Percentiles rank a stretch among this genome's conserved stretches.
These are phyloP conservation scores for Sebastes melanostomus DNA, from an alignment of 2,797 vertebrate species.

Conservation along the genomic window DNA sequence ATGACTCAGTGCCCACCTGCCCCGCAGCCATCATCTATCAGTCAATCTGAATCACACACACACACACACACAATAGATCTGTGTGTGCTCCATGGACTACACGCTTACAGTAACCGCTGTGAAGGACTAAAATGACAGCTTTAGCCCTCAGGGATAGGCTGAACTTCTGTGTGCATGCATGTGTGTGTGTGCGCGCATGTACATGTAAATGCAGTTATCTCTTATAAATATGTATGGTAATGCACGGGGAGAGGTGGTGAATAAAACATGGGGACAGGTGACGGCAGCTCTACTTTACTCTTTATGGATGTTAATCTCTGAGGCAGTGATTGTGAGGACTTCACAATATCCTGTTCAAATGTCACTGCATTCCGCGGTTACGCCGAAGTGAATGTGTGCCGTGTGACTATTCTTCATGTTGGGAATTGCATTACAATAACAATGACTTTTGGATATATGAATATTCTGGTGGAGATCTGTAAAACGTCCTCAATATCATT, in stretches of 20 bases:
- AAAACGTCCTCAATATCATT: neutral
- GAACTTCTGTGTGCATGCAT: slow-evolving; percentile 55
- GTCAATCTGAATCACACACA: slow-evolving; percentile 59
- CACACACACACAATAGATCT: slow-evolving; percentile 39
- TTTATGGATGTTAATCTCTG: slow-evolving; percentile 65
- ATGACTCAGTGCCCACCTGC: slow-evolving; percentile 75
- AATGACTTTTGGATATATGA: neutral
- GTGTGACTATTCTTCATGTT: neutral
- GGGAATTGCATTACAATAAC: slow-evolving; percentile 22
- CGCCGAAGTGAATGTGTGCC: slow-evolving; percentile 20
- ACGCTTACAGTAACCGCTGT: slow-evolving; percentile 56
- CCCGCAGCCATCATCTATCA: slow-evolving; percentile 81
- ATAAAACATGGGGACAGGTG: slow-evolving; percentile 72
- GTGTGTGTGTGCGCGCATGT: slow-evolving; percentile 18
- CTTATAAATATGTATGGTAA: slow-evolving; percentile 76
- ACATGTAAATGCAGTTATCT: slow-evolving; percentile 66
- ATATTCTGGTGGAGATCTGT: neutral
- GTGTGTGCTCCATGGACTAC: slow-evolving; percentile 40
- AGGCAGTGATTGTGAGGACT: slow-evolving; percentile 49
- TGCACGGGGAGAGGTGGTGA: slow-evolving; percentile 58
- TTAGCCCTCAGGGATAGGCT: slow-evolving; percentile 59
- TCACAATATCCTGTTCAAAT: slow-evolving; percentile 54
- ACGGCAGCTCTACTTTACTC: slow-evolving; percentile 32
- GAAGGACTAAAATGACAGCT: slow-evolving; percentile 72
- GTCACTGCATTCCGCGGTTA: slow-evolving; percentile 24